Conservation (phyloP, 2,888 invertebrate species). For the Axea sp. region DNA sequence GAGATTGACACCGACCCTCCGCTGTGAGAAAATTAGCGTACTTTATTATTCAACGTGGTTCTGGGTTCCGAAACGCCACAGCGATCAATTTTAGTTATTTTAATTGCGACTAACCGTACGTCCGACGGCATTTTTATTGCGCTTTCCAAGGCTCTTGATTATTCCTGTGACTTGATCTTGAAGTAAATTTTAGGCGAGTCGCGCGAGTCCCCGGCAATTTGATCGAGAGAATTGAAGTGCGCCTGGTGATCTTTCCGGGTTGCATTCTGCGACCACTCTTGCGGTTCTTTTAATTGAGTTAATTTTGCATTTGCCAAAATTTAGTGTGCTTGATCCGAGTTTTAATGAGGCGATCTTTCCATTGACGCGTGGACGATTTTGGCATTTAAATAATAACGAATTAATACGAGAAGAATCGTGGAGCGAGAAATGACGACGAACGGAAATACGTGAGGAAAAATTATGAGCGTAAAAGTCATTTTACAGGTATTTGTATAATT, state of each 20-base stretch:
- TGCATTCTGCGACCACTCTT: conserved; percentile 1
- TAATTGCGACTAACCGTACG: conserved; percentile 28
- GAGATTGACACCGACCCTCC: conserved; percentile 46
- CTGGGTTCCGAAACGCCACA: conserved; percentile 8
- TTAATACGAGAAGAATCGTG: too few species aligned
- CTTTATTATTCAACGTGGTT: conserved; percentile 25
- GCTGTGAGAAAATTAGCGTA: conserved; percentile 51
- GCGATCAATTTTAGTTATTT: conserved; percentile 25
- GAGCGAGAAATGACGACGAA: too few species aligned
- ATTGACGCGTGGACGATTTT: too few species aligned
- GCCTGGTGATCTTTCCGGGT: neutral
- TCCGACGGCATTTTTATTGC: conserved; percentile 16
- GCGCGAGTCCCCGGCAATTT: neutral
- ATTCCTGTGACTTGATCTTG: conserved; percentile 20
- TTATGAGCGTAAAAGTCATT: too few species aligned
- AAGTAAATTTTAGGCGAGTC: conserved; percentile 20
- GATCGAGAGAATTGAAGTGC: neutral
- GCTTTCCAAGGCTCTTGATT: conserved; percentile 12
- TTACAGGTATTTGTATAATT: too few species aligned
- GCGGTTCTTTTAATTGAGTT: conserved; percentile 20
- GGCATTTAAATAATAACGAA: too few species aligned
- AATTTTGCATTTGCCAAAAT: neutral
- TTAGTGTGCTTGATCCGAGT: conserved; percentile 1
- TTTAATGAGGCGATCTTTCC: neutral
- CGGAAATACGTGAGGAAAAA: too few species aligned